Conservation (phyloP, 92 coral and sea anemone genomes). For the Siderastrea siderea region DNA sequence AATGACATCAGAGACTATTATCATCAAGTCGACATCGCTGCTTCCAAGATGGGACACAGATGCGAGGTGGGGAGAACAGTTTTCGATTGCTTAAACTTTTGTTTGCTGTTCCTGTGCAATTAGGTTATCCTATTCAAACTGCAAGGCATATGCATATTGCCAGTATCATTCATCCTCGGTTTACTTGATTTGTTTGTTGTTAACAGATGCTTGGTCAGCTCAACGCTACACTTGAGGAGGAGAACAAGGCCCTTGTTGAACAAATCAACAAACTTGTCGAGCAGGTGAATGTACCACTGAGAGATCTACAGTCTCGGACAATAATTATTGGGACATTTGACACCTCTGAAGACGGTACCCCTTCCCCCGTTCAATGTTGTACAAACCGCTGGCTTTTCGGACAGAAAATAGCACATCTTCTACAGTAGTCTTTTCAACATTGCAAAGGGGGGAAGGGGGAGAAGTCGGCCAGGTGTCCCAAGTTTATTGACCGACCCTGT, state of each 20-base stretch:
- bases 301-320: too few relatives aligned
- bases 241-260: slow-evolving; percentile 95
- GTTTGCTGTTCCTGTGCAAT: background rate
- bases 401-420: too few relatives aligned
- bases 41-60: slow-evolving; percentile 95
- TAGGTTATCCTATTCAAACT: background rate
- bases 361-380: too few relatives aligned
- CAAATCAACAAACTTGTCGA: slow-evolving; percentile 92
- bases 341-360: too few relatives aligned
- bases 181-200: background rate
- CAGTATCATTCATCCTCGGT: background rate
- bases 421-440: too few relatives aligned
- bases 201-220: slow-evolving; percentile 93
- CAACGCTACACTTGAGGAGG: slow-evolving; percentile 95
- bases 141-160: too few relatives aligned
- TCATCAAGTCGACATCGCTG: slow-evolving; percentile 91
- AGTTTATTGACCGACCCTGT: too few relatives aligned
- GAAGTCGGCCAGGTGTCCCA: too few relatives aligned
- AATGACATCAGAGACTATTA: slow-evolving; percentile 94
- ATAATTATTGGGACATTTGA: too few relatives aligned
- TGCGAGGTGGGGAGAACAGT: slow-evolving; percentile 83
- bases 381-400: too few relatives aligned
- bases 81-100: background rate
- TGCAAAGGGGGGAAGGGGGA: too few relatives aligned
- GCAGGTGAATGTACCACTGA: slow-evolving; percentile 69